Conservation (phyloP, 2,797 vertebrate genomes). For the Anguilla anguilla region DNA sequence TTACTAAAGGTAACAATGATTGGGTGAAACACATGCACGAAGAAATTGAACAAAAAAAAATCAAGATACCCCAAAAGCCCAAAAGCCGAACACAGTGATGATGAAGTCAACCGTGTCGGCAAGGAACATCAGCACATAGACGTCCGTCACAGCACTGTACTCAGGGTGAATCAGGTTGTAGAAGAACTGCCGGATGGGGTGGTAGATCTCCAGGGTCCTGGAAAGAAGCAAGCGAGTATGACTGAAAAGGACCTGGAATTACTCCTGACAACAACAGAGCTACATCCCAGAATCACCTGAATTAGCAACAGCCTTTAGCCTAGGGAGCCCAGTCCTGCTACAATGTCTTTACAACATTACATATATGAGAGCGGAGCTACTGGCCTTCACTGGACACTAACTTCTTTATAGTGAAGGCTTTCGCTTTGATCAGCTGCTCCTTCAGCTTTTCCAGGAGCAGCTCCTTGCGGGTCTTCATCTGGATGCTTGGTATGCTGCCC, state of each 20-base stretch:
- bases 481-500: slow-evolving; percentile 82
- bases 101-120: slow-evolving; percentile 96
- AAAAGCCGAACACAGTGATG: slow-evolving; percentile 97
- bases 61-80: slow-evolving; percentile 92
- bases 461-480: slow-evolving; percentile 86
- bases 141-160: slow-evolving; percentile 96
- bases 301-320: background rate
- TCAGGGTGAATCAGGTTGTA: slow-evolving; percentile 96
- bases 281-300: background rate
- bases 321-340: background rate
- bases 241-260: background rate
- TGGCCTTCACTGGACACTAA: slow-evolving; percentile 61
- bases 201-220: slow-evolving; percentile 87
- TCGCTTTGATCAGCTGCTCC: slow-evolving; percentile 89
- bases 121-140: slow-evolving; percentile 98
- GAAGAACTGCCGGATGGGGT: slow-evolving; percentile 94
- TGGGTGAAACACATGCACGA: background rate
- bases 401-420: slow-evolving; percentile 85
- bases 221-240: background rate
- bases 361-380: background rate
- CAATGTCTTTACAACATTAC: background rate
- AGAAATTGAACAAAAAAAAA: background rate
- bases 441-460: slow-evolving; percentile 88
- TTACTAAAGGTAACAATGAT: background rate
- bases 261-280: background rate